Evolutionary conservation across 2,888 invertebrate species (phyloP).

Genomic region (Pecten maximus): DNA sequence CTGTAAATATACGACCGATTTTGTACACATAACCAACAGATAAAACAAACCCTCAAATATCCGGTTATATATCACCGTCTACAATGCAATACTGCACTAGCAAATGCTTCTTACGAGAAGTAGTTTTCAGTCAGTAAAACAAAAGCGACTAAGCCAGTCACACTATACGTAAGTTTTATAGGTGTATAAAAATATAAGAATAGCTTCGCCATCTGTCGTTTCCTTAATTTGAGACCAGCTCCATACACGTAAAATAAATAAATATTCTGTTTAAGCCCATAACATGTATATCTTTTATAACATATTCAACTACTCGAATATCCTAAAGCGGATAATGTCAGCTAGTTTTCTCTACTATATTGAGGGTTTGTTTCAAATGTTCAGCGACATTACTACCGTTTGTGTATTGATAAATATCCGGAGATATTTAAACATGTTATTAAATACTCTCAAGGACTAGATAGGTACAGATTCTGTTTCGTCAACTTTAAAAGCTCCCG

Average conservation of each 20-base stretch:
- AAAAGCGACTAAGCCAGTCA: not conserved
- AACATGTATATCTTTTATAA: not conserved
- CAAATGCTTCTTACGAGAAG: constrained; percentile 17
- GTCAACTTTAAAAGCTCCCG: not conserved
- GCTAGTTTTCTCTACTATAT: not conserved
- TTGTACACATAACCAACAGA: not conserved
- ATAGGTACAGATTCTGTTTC: constrained; percentile 5
- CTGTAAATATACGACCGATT: not conserved
- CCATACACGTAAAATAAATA: not conserved
- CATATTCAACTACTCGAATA: not conserved
- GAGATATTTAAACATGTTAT: not conserved
- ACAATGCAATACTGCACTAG: not conserved
- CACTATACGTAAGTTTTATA: not conserved
- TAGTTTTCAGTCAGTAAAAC: not conserved
- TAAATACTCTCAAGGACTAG: constrained; percentile 24
- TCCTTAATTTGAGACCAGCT: not conserved
- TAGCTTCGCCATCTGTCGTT: not conserved
- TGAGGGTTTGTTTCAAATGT: constrained; percentile 26
- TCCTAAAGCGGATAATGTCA: constrained; percentile 23
- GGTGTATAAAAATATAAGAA: not conserved
- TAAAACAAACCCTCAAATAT: constrained; percentile 22
- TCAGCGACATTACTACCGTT: not conserved
- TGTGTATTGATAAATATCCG: not conserved
- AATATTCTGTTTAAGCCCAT: not conserved
- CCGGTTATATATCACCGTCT: not conserved